Percentiles rank a stretch among this genome's conserved stretches.
phyloP scores from a whole-genome alignment of 2,888 invertebrate species.

The Halocaridina rubra region DNA sequence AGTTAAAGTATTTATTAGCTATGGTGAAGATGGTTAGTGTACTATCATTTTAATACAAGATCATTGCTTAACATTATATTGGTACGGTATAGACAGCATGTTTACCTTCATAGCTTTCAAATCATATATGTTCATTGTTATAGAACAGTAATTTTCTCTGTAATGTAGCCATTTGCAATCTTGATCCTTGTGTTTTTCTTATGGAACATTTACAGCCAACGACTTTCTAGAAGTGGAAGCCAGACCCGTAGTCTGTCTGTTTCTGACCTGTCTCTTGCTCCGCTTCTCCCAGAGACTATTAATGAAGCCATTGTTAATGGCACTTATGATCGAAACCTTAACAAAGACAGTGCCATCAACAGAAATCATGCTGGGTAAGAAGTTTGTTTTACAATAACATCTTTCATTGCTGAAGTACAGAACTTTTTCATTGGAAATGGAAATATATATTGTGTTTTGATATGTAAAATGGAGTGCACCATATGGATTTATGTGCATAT shows the following conservation, averaged over 20 bases:
- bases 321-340: constrained; percentile 48
- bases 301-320: constrained; percentile 50
- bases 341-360: constrained; percentile 45
- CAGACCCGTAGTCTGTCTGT: constrained; percentile 48
- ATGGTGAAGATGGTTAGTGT: no score
- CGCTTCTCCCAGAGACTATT: constrained; percentile 38
- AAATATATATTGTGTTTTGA: no score
- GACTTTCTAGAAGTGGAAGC: constrained; percentile 42
- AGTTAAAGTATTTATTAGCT: no score
- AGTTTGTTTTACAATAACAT: no score
- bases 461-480: no score
- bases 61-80: not conserved
- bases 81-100: not conserved
- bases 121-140: not conserved
- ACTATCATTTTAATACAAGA: no score
- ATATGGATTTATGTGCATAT: no score
- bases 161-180: not conserved
- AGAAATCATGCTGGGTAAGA: constrained; percentile 47
- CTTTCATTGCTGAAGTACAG: no score
- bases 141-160: not conserved
- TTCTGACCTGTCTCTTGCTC: constrained; percentile 38
- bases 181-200: not conserved
- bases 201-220: constrained; percentile 18
- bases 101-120: not conserved
- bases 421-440: no score